Evolutionary conservation across 2,113 vertebrate species (phyloP), one percentile per base, ranked within the genome.

Genomic region (Acrocephalus kingi): DNA sequence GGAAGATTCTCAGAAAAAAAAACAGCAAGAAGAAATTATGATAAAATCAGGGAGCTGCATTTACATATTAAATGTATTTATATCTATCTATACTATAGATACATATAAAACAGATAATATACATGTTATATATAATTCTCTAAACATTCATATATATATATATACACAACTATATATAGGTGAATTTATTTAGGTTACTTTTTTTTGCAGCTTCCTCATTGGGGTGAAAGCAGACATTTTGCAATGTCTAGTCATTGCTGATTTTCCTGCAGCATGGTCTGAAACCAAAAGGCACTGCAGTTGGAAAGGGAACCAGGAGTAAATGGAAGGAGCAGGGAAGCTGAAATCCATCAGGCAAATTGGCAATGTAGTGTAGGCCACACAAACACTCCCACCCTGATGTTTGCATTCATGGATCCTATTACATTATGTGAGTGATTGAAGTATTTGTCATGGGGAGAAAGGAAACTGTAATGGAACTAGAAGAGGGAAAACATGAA

Each of bases 401-500:
- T 35, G 37, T 88, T 69, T 85, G 75, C 82, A 80, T 75, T 55
- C 7, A 0, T 2, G 1, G 82, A 59, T 90, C 59, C 54, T 76
- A 11, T 90, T 90, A 78, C 54, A 64, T 77, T 71, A 86, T 30
- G 48, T 19, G 84, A 94, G 64, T 23, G 89, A 77, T 12, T 71
- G 52, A 46, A 87, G 71, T 48, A 73, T 79, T 85, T 89, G 43
- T 89, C 79, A 79, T 6, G 6, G 64, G 69, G 61, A 90, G 61
- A 93, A 87, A 78, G 77, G 77, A 89, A 94, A 84, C 51, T 49
- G 78, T 77, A 96, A 93, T 84, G 89, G 87, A 94, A 93, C 73
- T 75, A 83, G 78, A 68, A 78, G 7, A 69, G 64, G 48, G 35
- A 63, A 87, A 93, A 67, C 35, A 91, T 91, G 81, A 95, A 93